Evolutionary conservation across 2,113 vertebrate genomes (phyloP), one percentile per base, ranked within the genome.

Genomic region (Xiphias gladius): DNA sequence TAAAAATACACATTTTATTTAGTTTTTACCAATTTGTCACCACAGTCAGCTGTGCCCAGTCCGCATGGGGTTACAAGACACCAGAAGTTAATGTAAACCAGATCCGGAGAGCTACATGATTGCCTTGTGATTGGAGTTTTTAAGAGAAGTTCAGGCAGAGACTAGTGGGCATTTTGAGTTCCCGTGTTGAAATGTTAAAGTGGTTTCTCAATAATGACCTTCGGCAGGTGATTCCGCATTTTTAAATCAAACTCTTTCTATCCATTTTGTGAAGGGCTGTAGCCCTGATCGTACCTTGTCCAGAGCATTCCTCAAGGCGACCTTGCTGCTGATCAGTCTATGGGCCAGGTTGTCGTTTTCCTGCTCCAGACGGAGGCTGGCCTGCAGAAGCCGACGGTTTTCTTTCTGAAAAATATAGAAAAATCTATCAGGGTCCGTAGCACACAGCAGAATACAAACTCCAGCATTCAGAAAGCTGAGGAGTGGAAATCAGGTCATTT

Each of bases 271-370:
- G 70, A 78, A 59, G 59, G 39, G 28, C 30, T 16, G 54, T 7
- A 28, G 48, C 63, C n/a, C n/a, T 65, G 30, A 41, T 48, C 28
- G 9, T 91, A 99, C 98, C 97, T 98, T 95, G 89, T 99, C 97
- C 94, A 99, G 84, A 84, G 97, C 96, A 32, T 94, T 97, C 89
- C 97, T 95, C 89, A 99, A 94, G 57, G 96, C 95, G 4, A 99
- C 97, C 94, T 99, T 99, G 95, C 97, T 97, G 71, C 95, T 96
- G 43, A 99, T 97, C 11, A 99, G 96, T 84, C 96, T 96, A 3
- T 98, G 96, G 20, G 98, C 98, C 20, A 99, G 95, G 93, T 96
- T 96, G 46, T 99, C 98, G 0, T 99, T 99, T 92, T 99, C 98
- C 89, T 99, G 98, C 92, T 99, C 98, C 94, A 99, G 90, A 71